Evolutionary conservation across 2,888 invertebrate species (phyloP).

Genomic region (Carcina quercana): DNA sequence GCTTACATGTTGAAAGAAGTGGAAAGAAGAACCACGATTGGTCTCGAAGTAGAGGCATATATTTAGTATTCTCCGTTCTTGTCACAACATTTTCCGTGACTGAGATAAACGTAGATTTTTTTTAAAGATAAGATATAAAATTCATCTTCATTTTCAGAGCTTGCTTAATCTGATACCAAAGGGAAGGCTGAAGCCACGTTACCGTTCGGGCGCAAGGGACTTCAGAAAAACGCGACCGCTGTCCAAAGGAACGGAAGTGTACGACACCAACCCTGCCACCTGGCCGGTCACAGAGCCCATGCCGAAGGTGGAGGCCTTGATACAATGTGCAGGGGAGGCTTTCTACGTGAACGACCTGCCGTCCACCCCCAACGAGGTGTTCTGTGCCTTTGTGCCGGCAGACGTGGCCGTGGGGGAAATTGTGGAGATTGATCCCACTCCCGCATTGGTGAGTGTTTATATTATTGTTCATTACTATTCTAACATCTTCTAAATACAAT

Average conservation of each 20-base stretch:
- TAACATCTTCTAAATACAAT: not conserved
- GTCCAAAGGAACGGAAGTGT: conserved; percentile 77
- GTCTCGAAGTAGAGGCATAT: no score
- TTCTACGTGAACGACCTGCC: conserved; percentile 76
- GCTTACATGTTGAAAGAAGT: no score
- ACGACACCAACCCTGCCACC: conserved; percentile 72
- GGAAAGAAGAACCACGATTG: no score
- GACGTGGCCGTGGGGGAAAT: conserved; percentile 67
- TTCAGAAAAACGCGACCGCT: conserved; percentile 69
- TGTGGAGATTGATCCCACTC: conserved; percentile 72
- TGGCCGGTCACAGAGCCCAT: conserved; percentile 78
- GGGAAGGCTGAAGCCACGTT: conserved; percentile 48
- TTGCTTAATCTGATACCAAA: conserved; percentile 65
- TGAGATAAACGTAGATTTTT: not conserved
- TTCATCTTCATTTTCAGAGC: conserved; percentile 54
- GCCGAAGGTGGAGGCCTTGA: conserved; percentile 72
- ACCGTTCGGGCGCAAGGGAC: conserved; percentile 64
- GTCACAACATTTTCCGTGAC: not conserved
- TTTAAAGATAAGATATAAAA: not conserved
- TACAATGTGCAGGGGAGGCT: conserved; percentile 77
- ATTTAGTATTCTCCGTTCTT: no score
- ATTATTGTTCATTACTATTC: not conserved
- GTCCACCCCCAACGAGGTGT: conserved; percentile 70
- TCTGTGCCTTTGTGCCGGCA: conserved; percentile 74
- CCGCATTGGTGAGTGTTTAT: conserved; percentile 72